Evolutionary conservation across 2,113 vertebrate genomes (phyloP).

Genomic region (Trogon surrucura): DNA sequence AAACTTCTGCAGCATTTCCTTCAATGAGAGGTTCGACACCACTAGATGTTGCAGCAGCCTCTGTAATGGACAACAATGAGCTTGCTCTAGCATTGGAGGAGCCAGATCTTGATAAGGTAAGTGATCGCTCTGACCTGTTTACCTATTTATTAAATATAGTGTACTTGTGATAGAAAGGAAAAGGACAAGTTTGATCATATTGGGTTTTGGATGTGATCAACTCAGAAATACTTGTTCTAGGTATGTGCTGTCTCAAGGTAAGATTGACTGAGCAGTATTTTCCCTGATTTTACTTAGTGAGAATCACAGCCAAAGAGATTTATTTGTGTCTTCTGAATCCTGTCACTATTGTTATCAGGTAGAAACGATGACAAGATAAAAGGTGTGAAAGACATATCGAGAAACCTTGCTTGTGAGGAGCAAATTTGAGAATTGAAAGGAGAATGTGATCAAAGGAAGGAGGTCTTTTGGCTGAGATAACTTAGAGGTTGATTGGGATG

Average conservation of each 20-base stretch:
- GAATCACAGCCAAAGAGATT: neutral
- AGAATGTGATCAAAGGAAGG: neutral
- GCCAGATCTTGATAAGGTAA: constrained; percentile 94
- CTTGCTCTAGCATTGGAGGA: constrained; percentile 93
- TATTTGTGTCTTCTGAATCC: neutral
- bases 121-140: neutral
- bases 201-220: neutral
- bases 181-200: neutral
- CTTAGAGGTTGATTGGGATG: neutral
- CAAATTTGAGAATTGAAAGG: neutral
- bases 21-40: constrained; percentile 98
- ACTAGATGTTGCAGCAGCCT: constrained; percentile 95
- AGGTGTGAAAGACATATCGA: neutral
- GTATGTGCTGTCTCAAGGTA: neutral
- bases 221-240: neutral
- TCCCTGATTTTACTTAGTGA: neutral
- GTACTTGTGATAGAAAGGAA: neutral
- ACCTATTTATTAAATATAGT: neutral
- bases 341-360: neutral
- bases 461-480: neutral
- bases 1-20: constrained; percentile 85
- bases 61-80: constrained; percentile 99
- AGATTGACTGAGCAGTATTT: neutral
- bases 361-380: neutral
- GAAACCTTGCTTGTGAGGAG: neutral